Evolutionary conservation across 2,797 vertebrate genomes (phyloP), one percentile per base, ranked within the genome.

Genomic region (Melanotaenia trifasciata): DNA sequence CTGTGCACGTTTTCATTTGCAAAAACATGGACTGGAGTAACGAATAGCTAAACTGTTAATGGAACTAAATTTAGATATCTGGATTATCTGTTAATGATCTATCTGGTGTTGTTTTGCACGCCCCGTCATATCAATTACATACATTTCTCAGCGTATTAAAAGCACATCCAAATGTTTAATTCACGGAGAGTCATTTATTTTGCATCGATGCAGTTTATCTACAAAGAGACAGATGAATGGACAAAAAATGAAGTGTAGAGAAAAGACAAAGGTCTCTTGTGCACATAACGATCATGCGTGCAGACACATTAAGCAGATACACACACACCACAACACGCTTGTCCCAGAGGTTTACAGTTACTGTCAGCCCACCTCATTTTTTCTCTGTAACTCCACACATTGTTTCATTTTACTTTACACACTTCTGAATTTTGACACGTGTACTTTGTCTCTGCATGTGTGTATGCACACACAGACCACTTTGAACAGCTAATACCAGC

Each of bases 321-420:
- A 78, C 67, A 35, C 35, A 36, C 64, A 51, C 58, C 14, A 62
- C 69, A 63, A 38, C 38, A 61, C 43, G 75, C 68, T 79, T 72
- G 85, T 76, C 59, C 72, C 64, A 75, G 84, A 74, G 16, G 54
- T 64, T 43, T 72, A 64, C 54, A 80, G 28, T 54, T 69, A 51
- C 63, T 71, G 56, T 69, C 67, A 70, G 72, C 50, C 54, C 53
- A 70, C 11, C 61, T 63, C 70, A 59, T 78, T 66, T 71, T 56
- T 67, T 40, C 72, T 77, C 36, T 8, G 65, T 60, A 76, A 71
- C 76, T 76, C 67, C 54, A 74, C 83, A 80, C 78, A 72, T 77
- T 84, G 78, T 88, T 90, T 84, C 74, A 65, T 77, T 89, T 83
- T 76, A 74, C 74, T 66, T 28, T 0, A 3, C 72, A 80, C 79